Percentiles rank a stretch among this genome's conserved stretches.
phyloP scores from a whole-genome alignment of 2,113 vertebrate species.

The Tapirus terrestris region DNA sequence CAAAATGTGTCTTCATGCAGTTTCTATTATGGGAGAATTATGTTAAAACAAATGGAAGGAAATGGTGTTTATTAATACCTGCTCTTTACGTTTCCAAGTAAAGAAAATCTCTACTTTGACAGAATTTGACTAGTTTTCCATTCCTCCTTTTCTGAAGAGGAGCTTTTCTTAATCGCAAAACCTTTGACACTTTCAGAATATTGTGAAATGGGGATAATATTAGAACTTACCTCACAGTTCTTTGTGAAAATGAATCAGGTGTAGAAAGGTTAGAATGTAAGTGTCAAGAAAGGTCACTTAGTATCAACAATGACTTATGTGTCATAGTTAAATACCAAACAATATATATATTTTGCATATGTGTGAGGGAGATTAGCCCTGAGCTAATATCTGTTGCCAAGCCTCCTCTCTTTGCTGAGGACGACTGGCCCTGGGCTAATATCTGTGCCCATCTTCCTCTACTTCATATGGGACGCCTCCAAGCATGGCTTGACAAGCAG shows the following conservation, averaged over 20 bases:
- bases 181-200: conserved; percentile 8
- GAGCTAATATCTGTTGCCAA: too few species aligned
- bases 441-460: too few species aligned
- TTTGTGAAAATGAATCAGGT: conserved; percentile 44
- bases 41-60: conserved; percentile 52
- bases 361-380: too few species aligned
- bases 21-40: conserved; percentile 16
- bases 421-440: too few species aligned
- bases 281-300: not conserved
- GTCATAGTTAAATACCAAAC: not conserved
- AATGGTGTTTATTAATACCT: not conserved
- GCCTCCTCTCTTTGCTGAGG: too few species aligned
- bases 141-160: not conserved
- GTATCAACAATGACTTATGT: not conserved
- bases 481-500: too few species aligned
- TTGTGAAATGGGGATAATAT: not conserved
- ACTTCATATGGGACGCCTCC: too few species aligned
- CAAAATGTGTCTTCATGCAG: not conserved
- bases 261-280: not conserved
- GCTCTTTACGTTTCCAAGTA: conserved; percentile 33
- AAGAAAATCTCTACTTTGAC: conserved; percentile 19
- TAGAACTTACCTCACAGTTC: conserved; percentile 45
- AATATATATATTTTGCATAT: too few species aligned
- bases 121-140: not conserved
- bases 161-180: conserved; percentile 50